Evolutionary conservation across 2,888 invertebrate species (phyloP).

Genomic region (Nephrocerus scutellatus): DNA sequence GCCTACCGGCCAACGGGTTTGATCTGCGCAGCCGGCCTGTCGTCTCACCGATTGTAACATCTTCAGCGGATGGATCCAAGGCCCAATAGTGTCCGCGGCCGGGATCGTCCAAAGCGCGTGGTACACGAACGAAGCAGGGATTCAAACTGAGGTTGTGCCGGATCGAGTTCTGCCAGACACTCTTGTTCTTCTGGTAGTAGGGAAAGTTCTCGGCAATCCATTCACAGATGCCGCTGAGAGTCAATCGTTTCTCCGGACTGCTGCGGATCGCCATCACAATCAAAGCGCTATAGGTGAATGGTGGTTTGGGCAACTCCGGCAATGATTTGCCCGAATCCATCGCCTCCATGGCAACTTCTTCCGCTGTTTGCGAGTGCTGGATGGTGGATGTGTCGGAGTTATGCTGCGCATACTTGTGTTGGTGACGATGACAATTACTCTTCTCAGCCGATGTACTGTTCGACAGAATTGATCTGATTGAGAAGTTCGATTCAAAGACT

Average conservation of each 20-base stretch:
- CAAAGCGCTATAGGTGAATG: constrained; percentile 94
- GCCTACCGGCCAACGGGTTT: constrained; percentile 15
- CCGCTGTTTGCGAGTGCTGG: background rate
- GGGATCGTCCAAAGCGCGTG: constrained; percentile 93
- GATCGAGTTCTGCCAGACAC: constrained; percentile 96
- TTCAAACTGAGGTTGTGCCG: constrained; percentile 54
- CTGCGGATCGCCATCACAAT: constrained; percentile 98
- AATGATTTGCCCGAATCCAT: constrained; percentile 6
- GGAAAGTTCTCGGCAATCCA: constrained; percentile 97
- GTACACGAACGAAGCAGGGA: constrained; percentile 96
- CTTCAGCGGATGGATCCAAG: constrained; percentile 89
- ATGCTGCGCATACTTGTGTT: background rate
- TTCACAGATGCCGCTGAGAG: constrained; percentile 91
- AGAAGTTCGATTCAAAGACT: constrained; percentile 34
- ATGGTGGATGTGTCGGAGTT: background rate
- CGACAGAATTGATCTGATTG: constrained; percentile 31
- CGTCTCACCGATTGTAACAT: constrained; percentile 93
- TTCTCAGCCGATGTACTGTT: constrained; percentile 8
- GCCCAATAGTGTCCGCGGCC: constrained; percentile 99
- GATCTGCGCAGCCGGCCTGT: constrained; percentile 83
- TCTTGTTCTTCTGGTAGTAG: constrained; percentile 92
- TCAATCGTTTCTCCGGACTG: constrained; percentile 83
- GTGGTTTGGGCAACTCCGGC: constrained; percentile 59
- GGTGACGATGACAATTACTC: constrained; percentile 6
- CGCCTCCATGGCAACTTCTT: background rate